Evolutionary conservation across 2,797 vertebrate genomes (phyloP).

Genomic region (Poecilia velifera): DNA sequence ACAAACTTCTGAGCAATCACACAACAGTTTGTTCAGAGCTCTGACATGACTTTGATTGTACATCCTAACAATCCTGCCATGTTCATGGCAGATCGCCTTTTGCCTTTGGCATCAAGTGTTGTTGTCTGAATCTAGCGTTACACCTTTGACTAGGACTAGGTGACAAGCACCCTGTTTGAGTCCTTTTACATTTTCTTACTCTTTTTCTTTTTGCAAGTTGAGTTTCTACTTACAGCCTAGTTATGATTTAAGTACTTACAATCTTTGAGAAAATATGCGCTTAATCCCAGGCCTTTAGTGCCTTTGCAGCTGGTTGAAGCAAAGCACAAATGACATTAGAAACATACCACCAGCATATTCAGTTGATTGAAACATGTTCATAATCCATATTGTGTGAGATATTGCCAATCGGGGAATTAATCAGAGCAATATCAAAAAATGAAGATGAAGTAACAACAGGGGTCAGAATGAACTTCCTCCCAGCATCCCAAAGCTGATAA

Average conservation of each 20-base stretch:
- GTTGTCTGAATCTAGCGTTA: too few species aligned
- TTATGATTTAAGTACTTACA: not conserved
- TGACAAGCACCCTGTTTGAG: not conserved
- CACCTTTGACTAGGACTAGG: not conserved
- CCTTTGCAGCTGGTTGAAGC: not conserved
- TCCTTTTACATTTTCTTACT: not conserved
- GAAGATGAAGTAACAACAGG: constrained; percentile 12
- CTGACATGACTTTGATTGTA: not conserved
- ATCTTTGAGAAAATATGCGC: not conserved
- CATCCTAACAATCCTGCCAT: not conserved
- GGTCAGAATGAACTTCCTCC: constrained; percentile 26
- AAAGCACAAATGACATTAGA: not conserved
- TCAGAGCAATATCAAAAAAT: constrained; percentile 6
- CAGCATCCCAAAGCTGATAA: constrained; percentile 39
- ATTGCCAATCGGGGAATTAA: constrained; percentile 9
- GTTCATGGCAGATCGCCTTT: not conserved
- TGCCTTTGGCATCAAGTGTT: not conserved
- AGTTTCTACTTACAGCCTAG: not conserved
- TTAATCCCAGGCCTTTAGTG: not conserved
- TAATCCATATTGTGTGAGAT: constrained; percentile 14
- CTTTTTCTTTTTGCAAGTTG: not conserved
- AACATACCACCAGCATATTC: not conserved
- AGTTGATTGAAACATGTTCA: constrained; percentile 5
- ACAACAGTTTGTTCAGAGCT: too few species aligned
- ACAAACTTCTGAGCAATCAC: too few species aligned